Evolutionary conservation across 2,113 vertebrate species (phyloP).

Genomic region (Gila orcuttii): DNA sequence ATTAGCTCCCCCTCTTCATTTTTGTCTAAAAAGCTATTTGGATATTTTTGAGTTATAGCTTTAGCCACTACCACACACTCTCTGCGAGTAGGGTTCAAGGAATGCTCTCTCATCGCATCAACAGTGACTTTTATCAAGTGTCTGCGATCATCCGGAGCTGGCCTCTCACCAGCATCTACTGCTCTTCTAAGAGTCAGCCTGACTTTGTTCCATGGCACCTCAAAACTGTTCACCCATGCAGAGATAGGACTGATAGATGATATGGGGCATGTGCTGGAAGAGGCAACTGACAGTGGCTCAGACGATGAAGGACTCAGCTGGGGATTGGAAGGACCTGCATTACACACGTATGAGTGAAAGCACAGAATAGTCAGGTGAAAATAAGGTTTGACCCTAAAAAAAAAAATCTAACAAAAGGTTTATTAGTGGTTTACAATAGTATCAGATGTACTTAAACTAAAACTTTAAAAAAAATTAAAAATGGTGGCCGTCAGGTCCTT

Average conservation of each 20-base stretch:
- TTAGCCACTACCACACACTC: not conserved
- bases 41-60: not conserved
- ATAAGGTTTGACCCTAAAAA: too few relatives aligned
- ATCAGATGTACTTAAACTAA: conserved; percentile 8
- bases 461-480: not conserved
- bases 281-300: not conserved
- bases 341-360: not conserved
- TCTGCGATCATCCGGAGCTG: not conserved
- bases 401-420: not conserved
- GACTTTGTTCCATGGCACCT: conserved; percentile 12
- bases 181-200: conserved; percentile 12
- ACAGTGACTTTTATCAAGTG: not conserved
- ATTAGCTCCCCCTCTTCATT: not conserved
- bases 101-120: not conserved
- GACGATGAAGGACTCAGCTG: not conserved
- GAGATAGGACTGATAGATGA: not conserved
- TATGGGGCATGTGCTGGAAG: not conserved
- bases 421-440: not conserved
- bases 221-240: not conserved
- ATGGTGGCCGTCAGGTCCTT: not conserved
- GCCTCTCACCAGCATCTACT: conserved; percentile 6
- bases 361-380: too few relatives aligned
- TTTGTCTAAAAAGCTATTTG: conserved; percentile 9
- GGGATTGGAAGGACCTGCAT: not conserved
- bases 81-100: conserved; percentile 16